Conservation (phyloP, 1,140 invertebrate species). For the Drosophila bipectinata region DNA sequence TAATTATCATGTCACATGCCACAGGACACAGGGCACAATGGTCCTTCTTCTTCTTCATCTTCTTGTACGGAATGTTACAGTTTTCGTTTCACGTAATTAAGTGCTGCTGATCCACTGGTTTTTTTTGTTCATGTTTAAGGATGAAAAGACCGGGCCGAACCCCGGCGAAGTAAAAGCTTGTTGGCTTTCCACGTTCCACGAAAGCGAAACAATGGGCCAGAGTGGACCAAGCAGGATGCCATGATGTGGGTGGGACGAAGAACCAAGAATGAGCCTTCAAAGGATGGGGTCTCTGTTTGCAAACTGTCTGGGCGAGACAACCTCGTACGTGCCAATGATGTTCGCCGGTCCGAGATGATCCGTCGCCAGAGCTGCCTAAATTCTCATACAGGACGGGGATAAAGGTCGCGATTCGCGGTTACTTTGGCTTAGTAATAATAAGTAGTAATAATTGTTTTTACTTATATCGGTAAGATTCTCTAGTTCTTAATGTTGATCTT, state of each 20-base stretch:
- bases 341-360: slow-evolving; percentile 34
- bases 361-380: slow-evolving; percentile 3
- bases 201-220: slow-evolving; percentile 51
- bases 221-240: slow-evolving; percentile 3
- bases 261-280: neutral
- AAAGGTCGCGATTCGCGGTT: too few relatives aligned
- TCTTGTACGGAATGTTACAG: slow-evolving; percentile 62
- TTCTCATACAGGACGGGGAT: neutral
- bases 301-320: slow-evolving; percentile 79
- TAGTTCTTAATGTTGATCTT: too few relatives aligned
- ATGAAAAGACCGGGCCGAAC: slow-evolving; percentile 14
- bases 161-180: slow-evolving; percentile 59
- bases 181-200: slow-evolving; percentile 36
- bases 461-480: too few relatives aligned
- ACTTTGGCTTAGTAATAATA: too few relatives aligned
- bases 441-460: too few relatives aligned
- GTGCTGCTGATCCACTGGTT: slow-evolving; percentile 79
- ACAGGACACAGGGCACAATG: slow-evolving; percentile 9
- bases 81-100: slow-evolving; percentile 82
- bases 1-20: slow-evolving; percentile 75
- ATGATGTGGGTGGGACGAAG: neutral
- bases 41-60: neutral
- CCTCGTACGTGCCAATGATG: slow-evolving; percentile 63
- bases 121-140: slow-evolving; percentile 16
- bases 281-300: slow-evolving; percentile 56